Evolutionary conservation across 2,113 vertebrate genomes (phyloP), one percentile per base, ranked within the genome.

Genomic region (Harpagus bidentatus): DNA sequence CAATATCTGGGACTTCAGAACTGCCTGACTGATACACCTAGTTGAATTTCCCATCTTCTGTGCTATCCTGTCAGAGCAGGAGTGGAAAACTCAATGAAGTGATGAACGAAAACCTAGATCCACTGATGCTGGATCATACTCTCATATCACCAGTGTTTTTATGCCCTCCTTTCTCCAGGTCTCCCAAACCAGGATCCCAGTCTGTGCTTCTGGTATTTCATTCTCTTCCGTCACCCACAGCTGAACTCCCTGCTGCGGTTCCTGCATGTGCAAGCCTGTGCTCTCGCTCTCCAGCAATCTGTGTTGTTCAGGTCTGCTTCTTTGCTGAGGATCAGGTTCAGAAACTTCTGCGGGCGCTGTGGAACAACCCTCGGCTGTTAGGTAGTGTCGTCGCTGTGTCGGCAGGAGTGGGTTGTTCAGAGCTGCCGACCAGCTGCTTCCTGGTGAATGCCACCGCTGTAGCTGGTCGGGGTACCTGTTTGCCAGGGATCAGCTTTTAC

Each of bases 61-160:
- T 77, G 78, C 66, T 55, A 0, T 19, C 40, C 63, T 56, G 74
- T 23, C 38, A 11, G 36, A 52, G 71, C 76, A 82, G 42, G 20
- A 16, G 28, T 6, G 76, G 31, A n/a, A 2, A 25, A 22, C 19
- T 70, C 71, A 36, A 4, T 3, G 42, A 29, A 26, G 48, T 16
- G 80, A 18, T 56, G 74, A 38, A 8, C 20, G 53, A 21, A 16
- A 1, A 5, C 42, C 53, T 23, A 0, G 10, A 10, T 22, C 11
- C 25, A 4, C 45, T 22, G 1, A 3, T 12, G 34, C 7, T 10
- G 43, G 12, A 8, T 7, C 1, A 0, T n/a, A 11, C 56, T n/a
- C 50, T 20, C n/a, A 2, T 32, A 17, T 4, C 28, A 2, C 5
- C 36, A 6, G 3, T 36, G 36, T 22, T 32, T 52, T 16, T 7